phyloP scores from a whole-genome alignment of 2,888 invertebrate species.

The Neoaliturus tenellus region DNA sequence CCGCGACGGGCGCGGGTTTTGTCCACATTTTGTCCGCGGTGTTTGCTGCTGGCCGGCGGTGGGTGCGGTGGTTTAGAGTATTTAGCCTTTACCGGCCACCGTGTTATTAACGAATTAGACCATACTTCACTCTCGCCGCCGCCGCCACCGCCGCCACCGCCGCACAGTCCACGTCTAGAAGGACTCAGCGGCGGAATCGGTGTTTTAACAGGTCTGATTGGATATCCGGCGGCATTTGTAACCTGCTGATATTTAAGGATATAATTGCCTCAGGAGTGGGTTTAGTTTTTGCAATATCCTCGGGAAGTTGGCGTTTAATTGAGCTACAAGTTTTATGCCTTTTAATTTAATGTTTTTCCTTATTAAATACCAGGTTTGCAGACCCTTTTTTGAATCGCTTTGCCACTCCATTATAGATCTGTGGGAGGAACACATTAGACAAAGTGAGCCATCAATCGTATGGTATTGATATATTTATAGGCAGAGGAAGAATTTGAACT shows the following conservation, averaged over 20 bases:
- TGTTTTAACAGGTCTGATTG: neutral
- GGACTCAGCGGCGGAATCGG: neutral
- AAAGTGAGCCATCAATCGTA: too few species aligned
- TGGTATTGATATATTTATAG: too few species aligned
- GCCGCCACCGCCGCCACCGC: neutral
- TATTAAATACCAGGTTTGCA: too few species aligned
- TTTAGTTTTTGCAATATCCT: too few species aligned
- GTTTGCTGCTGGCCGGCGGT: neutral
- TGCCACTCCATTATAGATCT: too few species aligned
- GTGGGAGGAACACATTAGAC: too few species aligned
- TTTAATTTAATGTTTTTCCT: too few species aligned
- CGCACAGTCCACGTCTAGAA: too few species aligned
- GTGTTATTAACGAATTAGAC: neutral
- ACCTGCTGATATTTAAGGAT: neutral
- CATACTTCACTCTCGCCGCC: neutral
- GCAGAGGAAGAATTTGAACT: too few species aligned
- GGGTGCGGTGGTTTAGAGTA: neutral
- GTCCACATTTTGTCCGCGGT: neutral
- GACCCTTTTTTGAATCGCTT: too few species aligned
- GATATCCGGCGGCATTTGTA: neutral
- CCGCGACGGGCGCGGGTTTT: slow-evolving; percentile 22
- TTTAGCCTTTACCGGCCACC: neutral
- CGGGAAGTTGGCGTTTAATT: neutral
- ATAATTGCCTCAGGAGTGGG: neutral
- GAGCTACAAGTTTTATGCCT: neutral